Base-by-base conservation (phyloP, 2,797 vertebrate species). In the Brachyalestes nurse region DNA sequence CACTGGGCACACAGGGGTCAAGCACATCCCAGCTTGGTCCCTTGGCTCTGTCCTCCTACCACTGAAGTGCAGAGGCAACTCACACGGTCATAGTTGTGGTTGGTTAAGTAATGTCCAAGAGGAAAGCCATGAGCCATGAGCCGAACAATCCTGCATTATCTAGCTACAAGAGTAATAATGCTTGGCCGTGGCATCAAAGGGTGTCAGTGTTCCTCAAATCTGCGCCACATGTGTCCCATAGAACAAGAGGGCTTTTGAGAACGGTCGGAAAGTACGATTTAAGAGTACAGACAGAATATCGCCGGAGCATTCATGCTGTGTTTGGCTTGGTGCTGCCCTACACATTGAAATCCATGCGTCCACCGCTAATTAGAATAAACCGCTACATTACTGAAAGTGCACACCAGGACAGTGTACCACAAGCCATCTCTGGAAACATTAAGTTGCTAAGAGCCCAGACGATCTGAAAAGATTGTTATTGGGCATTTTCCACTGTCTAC, bases 171-270 rank as follows among this genome's bases (percentile, higher is more conserved):
- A 85, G 80, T 75, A 82, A 87, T 85, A 75, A 80, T 74, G 76
- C 77, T 86, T 89, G 89, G 88, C 84, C 8, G 21, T 19, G 75
- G 77, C 77, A 87, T 88, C 82, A 90, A 84, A 88, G 77, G 58
- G 67, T 65, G 72, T 85, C 65, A 71, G 80, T 80, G 82, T 85
- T 85, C 76, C 74, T 79, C 81, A 85, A 86, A 80, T 82, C 84
- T 85, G 82, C 78, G n/a, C 81, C n/a, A 58, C 69, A 79, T 82
- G 79, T 85, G 84, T 80, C 80, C 79, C 58, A 58, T 53, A 71
- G 83, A 87, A 89, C 83, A 90, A 90, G 86, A 83, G 85, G 77
- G 77, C 87, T 86, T 88, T 89, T 88, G 79, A 85, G 79, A 40
- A 70, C 49, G 49, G 69, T 69, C 80, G 74, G 60, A 61, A 77